Conservation (phyloP, 2,888 invertebrate species). For the Choristoneura rosaceana region DNA sequence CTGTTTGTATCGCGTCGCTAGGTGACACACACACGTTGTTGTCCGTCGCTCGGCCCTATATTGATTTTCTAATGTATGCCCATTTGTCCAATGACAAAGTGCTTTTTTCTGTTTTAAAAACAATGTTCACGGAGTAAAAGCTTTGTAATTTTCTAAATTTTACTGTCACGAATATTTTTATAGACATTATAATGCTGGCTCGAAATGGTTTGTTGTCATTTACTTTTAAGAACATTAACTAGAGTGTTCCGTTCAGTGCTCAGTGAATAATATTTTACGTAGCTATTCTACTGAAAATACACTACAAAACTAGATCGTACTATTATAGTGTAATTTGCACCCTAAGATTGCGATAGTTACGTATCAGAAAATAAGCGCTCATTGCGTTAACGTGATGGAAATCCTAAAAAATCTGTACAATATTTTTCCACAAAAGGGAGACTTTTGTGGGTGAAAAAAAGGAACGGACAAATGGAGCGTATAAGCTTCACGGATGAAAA, state of each 20-base stretch:
- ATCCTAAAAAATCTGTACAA: slow-evolving; percentile 33
- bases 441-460: slow-evolving; percentile 36
- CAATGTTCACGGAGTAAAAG: neutral
- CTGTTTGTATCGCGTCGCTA: slow-evolving; percentile 72
- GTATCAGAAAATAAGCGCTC: slow-evolving; percentile 5
- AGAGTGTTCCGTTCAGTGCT: no score
- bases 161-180: no score
- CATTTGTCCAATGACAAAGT: slow-evolving; percentile 36
- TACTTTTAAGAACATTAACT: no score
- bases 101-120: slow-evolving; percentile 18
- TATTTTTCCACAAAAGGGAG: slow-evolving; percentile 37
- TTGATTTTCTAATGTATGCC: slow-evolving; percentile 60
- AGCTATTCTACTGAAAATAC: neutral
- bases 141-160: no score
- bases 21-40: slow-evolving; percentile 65
- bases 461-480: slow-evolving; percentile 40
- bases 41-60: slow-evolving; percentile 62
- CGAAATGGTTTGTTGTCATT: no score
- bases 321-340: neutral
- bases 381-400: slow-evolving; percentile 16
- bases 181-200: no score
- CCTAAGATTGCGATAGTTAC: neutral
- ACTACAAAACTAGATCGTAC: neutral
- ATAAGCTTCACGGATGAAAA: slow-evolving; percentile 56
- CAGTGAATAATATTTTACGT: neutral